Conservation (phyloP, 2,113 vertebrate species). For the Agapornis roseicollis region DNA sequence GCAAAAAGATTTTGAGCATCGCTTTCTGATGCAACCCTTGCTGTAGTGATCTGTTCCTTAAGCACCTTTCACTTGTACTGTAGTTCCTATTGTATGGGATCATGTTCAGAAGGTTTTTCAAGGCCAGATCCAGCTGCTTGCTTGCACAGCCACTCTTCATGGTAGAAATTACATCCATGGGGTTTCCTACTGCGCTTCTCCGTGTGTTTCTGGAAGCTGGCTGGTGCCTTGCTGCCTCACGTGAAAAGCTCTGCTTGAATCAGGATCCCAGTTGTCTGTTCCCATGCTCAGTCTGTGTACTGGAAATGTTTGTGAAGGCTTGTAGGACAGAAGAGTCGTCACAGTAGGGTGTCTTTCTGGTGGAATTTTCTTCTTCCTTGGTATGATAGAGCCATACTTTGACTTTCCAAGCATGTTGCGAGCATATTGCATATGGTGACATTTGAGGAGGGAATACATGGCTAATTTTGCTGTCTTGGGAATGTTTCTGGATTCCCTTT, state of each 20-base stretch:
- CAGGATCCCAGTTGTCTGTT: not conserved
- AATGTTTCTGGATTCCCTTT: not conserved
- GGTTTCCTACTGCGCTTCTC: not conserved
- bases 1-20: not conserved
- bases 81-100: not conserved
- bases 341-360: not conserved
- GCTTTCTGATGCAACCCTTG: not conserved
- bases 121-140: not conserved
- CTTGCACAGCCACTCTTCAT: not conserved
- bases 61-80: not conserved
- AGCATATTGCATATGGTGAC: not conserved
- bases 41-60: not conserved
- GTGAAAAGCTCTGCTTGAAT: not conserved
- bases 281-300: rapidly evolving
- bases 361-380: not conserved
- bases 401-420: not conserved
- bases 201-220: not conserved
- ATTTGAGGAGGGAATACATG: not conserved
- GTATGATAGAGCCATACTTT: not conserved
- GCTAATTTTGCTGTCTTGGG: not conserved
- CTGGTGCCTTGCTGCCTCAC: not conserved
- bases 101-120: not conserved
- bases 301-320: not conserved
- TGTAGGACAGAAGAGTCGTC: not conserved
- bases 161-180: rapidly evolving